Conservation (phyloP, 2,888 invertebrate genomes). For the Ephialtes manifestator region DNA sequence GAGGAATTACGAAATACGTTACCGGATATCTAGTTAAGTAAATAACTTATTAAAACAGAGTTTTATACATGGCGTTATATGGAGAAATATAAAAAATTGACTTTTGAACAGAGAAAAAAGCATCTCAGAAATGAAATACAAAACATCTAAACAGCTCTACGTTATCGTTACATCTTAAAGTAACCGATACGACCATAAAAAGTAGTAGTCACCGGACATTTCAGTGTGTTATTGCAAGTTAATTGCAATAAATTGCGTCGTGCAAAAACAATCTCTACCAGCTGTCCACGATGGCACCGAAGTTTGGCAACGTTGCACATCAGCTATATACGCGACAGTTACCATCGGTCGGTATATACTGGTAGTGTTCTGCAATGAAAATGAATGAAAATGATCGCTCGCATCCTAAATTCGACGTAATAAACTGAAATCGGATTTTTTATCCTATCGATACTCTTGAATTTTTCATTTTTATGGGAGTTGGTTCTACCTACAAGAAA, state of each 20-base stretch:
- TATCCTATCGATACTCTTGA: not conserved
- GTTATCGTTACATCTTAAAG: too few species aligned
- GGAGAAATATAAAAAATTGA: not conserved
- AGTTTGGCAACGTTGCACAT: too few species aligned
- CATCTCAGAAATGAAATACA: not conserved
- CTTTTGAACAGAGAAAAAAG: not conserved
- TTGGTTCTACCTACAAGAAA: constrained; percentile 12
- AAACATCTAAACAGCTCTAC: too few species aligned
- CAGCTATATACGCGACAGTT: too few species aligned
- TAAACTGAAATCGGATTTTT: not conserved
- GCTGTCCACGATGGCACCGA: too few species aligned
- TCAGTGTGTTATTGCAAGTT: not conserved
- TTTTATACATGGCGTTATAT: not conserved
- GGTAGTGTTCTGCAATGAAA: too few species aligned
- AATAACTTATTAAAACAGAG: not conserved
- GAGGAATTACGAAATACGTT: not conserved
- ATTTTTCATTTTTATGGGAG: constrained; percentile 5
- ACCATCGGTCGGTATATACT: too few species aligned
- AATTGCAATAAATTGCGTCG: not conserved
- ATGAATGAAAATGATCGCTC: too few species aligned
- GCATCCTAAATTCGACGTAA: too few species aligned
- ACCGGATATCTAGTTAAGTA: too few species aligned
- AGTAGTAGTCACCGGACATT: not conserved
- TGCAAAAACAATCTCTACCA: not conserved
- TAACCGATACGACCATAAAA: not conserved